These are phyloP conservation scores for Phrynocephalus forsythii DNA, from an alignment of 2,797 vertebrate species.

Conservation along the genomic window DNA sequence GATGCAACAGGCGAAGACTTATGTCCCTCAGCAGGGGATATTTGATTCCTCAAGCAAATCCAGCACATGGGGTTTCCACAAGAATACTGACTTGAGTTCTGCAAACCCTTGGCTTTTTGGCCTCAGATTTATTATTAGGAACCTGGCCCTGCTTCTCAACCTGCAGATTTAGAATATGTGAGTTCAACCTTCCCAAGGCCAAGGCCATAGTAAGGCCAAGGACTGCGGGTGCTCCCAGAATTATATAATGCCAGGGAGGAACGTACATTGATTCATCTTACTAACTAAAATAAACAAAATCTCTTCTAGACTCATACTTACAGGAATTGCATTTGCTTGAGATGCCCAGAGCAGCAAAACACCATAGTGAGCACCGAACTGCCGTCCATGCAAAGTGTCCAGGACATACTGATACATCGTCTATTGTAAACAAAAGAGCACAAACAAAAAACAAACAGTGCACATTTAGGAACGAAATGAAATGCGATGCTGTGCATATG, in stretches of 20 bases:
- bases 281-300: not conserved
- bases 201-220: not conserved
- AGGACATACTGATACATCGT: conserved; percentile 80
- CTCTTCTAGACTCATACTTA: conserved; percentile 71
- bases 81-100: not conserved
- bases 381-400: conserved; percentile 71
- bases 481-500: no score
- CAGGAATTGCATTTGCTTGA: conserved; percentile 83
- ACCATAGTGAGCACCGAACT: conserved; percentile 72
- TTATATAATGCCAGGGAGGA: not conserved
- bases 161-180: no score
- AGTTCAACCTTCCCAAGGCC: not conserved
- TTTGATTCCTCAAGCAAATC: not conserved
- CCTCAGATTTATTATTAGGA: not conserved
- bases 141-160: not conserved
- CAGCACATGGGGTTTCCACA: not conserved
- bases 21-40: no score
- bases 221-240: no score
- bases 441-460: not conserved
- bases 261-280: not conserved
- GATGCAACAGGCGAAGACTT: no score
- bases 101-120: not conserved
- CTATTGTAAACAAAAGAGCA: conserved; percentile 71
- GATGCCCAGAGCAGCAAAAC: conserved; percentile 85
- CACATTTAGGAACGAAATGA: not conserved